Percentiles rank a stretch among this genome's conserved stretches.
Conservation (phyloP, 2,888 invertebrate genomes). For the Eustalomyia histrio region DNA sequence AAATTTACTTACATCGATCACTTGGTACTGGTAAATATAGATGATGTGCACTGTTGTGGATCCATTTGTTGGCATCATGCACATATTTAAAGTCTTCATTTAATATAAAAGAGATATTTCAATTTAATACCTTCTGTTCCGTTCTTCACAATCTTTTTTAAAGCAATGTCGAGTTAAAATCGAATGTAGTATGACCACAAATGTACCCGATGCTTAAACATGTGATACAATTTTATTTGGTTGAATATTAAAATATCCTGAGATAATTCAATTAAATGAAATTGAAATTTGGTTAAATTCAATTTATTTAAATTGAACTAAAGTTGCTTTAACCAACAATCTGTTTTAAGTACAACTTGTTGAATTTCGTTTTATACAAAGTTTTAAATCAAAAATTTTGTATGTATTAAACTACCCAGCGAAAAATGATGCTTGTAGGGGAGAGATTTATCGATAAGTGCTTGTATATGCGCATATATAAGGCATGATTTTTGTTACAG, state of each 20-base stretch:
- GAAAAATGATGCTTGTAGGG: too few species aligned
- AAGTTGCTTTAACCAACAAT: too few species aligned
- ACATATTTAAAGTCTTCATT: conserved; percentile 60
- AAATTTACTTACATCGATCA: background rate
- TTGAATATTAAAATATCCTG: conserved; percentile 18
- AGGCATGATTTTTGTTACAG: too few species aligned
- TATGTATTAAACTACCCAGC: too few species aligned
- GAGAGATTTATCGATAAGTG: too few species aligned
- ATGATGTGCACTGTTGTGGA: conserved; percentile 19
- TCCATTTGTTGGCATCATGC: conserved; percentile 47
- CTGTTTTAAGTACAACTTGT: too few species aligned
- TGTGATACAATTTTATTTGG: conserved; percentile 51
- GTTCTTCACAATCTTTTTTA: conserved; percentile 20
- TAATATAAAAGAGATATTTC: conserved; percentile 58
- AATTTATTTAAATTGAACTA: too few species aligned
- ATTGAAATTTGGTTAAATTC: background rate
- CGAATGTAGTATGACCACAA: conserved; percentile 40
- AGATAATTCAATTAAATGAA: conserved; percentile 59
- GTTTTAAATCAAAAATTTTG: too few species aligned
- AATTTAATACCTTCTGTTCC: conserved; percentile 62
- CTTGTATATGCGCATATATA: too few species aligned
- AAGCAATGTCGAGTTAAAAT: conserved; percentile 2
- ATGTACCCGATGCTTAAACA: conserved; percentile 56
- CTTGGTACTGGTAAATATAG: background rate
- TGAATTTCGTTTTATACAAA: too few species aligned